Evolutionary conservation across 2,797 vertebrate genomes (phyloP), one percentile per base, ranked within the genome.

Genomic region (Melanogrammus aeglefinus): DNA sequence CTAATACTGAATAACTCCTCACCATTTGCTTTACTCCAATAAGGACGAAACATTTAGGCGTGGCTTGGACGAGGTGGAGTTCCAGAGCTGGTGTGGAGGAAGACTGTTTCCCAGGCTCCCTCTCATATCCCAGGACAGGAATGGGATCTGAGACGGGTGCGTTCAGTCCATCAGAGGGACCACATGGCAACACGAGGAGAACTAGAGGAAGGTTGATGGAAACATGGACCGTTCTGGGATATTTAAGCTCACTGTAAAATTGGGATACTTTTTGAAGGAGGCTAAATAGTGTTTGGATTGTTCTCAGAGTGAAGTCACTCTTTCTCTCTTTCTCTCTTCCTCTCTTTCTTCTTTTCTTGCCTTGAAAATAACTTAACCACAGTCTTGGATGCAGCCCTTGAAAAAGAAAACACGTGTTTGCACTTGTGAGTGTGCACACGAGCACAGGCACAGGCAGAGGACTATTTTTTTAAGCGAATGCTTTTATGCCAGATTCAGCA

Each of bases 401-500:
- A 70, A 79, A 77, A 79, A 63, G 51, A 63, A 63, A 63, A 63
- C 51, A 63, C 51, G 51, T 63, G 51, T 63, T 63, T 63, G 51
- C 51, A 7, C 51, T n/a, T 63, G 51, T 63, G 51, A n/a, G 51
- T 8, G 51, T n/a, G 51, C 5, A 29, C 39, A 51, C 24, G 72
- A 29, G 39, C 27, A 57, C 47, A 72, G 44, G 35, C 31, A 66
- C 31, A 66, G 12, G n/a, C 13, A 29, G 16, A 73, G 63, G n/a
- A 47, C 73, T 81, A 44, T 81, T 83, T 81, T 79, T 41, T 73
- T 51, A 75, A 81, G 80, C 86, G 80, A 44, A 76, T 82, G 74
- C 51, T 79, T 90, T 86, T 86, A 82, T 88, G 82, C 81, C 84
- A 81, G 75, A 84, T 84, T 89, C 87, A 90, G 88, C 86, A 86